Evolutionary conservation across 1,140 invertebrate genomes (phyloP).

Genomic region (Meteorus sp.): DNA sequence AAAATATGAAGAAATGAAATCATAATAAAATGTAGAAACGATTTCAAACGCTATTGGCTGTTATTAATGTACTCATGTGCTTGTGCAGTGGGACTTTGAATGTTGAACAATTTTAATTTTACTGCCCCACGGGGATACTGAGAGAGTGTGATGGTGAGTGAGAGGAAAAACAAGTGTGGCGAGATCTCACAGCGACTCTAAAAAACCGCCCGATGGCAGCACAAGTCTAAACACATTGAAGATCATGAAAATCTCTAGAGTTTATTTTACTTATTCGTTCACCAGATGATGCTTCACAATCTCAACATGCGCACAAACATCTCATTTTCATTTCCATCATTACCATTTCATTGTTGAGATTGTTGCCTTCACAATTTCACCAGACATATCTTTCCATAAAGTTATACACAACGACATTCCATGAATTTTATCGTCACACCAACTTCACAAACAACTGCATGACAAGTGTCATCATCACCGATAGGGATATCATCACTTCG

Average conservation of each 20-base stretch:
- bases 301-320: background rate
- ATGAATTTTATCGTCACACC: background rate
- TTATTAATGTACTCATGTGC: background rate
- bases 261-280: background rate
- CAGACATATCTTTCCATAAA: slow-evolving; percentile 21
- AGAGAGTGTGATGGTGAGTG: no score
- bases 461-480: background rate
- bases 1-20: background rate
- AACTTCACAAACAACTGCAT: background rate
- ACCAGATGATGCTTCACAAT: background rate
- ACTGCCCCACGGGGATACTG: slow-evolving; percentile 11
- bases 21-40: background rate
- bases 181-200: background rate
- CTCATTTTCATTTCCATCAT: background rate
- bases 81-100: background rate
- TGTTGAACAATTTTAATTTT: slow-evolving; percentile 34
- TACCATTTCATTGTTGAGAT: background rate
- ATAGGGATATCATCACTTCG: background rate
- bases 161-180: background rate
- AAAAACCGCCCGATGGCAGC: slow-evolving; percentile 38
- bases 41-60: background rate
- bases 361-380: background rate
- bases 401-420: slow-evolving; percentile 22
- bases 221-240: slow-evolving; percentile 24
- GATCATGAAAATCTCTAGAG: no score